phyloP scores from a whole-genome alignment of 2,888 invertebrate genomes.

The Baronia brevicornis region DNA sequence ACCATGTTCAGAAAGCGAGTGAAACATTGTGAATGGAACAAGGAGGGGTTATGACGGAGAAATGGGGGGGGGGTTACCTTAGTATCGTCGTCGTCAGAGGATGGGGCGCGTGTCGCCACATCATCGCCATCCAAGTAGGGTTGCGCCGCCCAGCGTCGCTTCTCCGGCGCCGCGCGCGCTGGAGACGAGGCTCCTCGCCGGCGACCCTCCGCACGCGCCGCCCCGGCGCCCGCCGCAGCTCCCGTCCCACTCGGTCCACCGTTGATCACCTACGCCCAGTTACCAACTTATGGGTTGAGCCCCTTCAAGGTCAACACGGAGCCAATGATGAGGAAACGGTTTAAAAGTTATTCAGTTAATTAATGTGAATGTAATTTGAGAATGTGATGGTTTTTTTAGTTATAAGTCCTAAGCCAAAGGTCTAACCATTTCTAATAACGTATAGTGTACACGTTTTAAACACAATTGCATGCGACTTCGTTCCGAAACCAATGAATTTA shows the following conservation, averaged over 20 bases:
- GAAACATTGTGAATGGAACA: constrained; percentile 27
- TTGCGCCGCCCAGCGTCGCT: constrained; percentile 82
- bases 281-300: neutral
- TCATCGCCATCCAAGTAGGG: constrained; percentile 40
- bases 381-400: too few species aligned
- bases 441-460: too few species aligned
- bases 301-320: too few species aligned
- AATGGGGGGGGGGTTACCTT: too few species aligned
- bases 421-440: too few species aligned
- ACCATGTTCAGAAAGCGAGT: too few species aligned
- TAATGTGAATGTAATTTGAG: too few species aligned
- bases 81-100: constrained; percentile 56
- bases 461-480: too few species aligned
- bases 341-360: too few species aligned
- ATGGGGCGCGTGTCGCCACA: constrained; percentile 40
- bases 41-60: constrained; percentile 28
- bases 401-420: too few species aligned
- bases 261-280: constrained; percentile 57
- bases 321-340: too few species aligned
- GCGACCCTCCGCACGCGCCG: constrained; percentile 41
- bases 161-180: constrained; percentile 78
- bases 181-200: constrained; percentile 65
- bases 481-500: too few species aligned
- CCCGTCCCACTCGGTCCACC: constrained; percentile 41
- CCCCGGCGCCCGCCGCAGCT: constrained; percentile 27